Evolutionary conservation across 1,140 invertebrate species (phyloP).

Genomic region (Eufriesea mexicana): DNA sequence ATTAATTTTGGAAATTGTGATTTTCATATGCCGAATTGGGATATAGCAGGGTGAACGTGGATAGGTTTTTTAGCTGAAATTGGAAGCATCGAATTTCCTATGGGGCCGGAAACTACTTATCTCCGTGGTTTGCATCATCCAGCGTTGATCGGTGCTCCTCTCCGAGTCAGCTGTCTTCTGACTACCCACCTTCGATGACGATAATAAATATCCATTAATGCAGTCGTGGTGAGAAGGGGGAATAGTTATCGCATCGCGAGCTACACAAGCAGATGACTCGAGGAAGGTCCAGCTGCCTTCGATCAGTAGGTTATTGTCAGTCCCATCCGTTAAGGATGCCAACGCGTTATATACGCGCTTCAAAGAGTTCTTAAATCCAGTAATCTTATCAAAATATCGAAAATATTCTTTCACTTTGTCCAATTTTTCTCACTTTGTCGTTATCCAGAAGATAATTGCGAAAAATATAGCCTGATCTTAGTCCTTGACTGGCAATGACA

Average conservation of each 20-base stretch:
- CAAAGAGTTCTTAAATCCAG: no score
- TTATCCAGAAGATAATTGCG: no score
- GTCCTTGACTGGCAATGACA: no score
- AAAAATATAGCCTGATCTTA: no score
- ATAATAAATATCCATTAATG: slow-evolving; percentile 80
- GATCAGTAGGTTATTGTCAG: slow-evolving; percentile 76
- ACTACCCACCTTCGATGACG: slow-evolving; percentile 72
- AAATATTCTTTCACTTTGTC: no score
- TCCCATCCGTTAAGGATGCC: slow-evolving; percentile 58
- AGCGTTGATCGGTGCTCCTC: slow-evolving; percentile 58
- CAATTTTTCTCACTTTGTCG: no score
- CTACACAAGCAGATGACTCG: slow-evolving; percentile 77
- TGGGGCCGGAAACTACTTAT: not conserved
- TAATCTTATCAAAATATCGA: no score
- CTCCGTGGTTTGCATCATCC: slow-evolving; percentile 46
- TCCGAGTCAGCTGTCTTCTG: slow-evolving; percentile 75
- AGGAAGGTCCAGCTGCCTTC: slow-evolving; percentile 78
- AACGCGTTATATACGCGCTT: slow-evolving; percentile 27
- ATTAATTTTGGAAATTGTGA: no score
- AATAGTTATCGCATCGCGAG: slow-evolving; percentile 78
- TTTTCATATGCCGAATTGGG: no score
- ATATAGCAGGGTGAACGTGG: not conserved
- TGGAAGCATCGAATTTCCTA: not conserved
- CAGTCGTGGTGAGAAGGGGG: slow-evolving; percentile 66
- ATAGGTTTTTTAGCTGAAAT: not conserved